Conservation (phyloP, 2,888 invertebrate genomes). For the Drosophila robusta region DNA sequence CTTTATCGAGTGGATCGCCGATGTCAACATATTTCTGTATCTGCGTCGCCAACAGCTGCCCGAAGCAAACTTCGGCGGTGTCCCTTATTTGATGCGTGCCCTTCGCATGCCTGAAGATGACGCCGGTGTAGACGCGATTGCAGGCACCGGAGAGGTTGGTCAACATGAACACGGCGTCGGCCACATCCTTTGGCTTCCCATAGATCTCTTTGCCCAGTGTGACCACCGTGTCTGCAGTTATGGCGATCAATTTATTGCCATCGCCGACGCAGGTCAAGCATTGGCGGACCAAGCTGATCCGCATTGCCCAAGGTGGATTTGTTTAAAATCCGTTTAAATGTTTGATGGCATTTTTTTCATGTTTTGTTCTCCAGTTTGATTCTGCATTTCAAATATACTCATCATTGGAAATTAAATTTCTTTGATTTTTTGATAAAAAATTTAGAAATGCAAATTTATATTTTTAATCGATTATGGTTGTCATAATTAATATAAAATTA, state of each 20-base stretch:
- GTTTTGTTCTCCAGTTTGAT: too few species aligned
- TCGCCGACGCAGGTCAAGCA: conserved; percentile 84
- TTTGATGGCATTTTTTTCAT: too few species aligned
- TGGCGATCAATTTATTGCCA: conserved; percentile 87
- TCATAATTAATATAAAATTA: too few species aligned
- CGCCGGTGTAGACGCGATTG: conserved; percentile 95
- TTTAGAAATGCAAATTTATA: too few species aligned
- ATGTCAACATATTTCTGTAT: conserved; percentile 94
- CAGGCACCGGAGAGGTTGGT: conserved; percentile 88
- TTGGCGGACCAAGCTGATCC: conserved; percentile 90
- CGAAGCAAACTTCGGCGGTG: conserved; percentile 93
- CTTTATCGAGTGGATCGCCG: conserved; percentile 95
- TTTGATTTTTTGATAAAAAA: too few species aligned
- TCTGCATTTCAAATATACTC: too few species aligned
- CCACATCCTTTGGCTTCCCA: conserved; percentile 93
- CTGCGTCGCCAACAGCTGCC: conserved; percentile 89
- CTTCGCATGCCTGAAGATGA: conserved; percentile 89
- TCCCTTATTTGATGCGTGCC: conserved; percentile 91
- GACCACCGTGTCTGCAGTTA: conserved; percentile 98
- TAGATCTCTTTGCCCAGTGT: conserved; percentile 91
- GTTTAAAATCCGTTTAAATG: conserved; percentile 87
- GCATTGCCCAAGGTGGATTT: conserved; percentile 92
- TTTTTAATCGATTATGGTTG: too few species aligned
- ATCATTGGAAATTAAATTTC: too few species aligned
- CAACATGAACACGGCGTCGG: conserved; percentile 87